phyloP scores from a whole-genome alignment of 2,888 invertebrate species.

The Sminthurinus aureus region DNA sequence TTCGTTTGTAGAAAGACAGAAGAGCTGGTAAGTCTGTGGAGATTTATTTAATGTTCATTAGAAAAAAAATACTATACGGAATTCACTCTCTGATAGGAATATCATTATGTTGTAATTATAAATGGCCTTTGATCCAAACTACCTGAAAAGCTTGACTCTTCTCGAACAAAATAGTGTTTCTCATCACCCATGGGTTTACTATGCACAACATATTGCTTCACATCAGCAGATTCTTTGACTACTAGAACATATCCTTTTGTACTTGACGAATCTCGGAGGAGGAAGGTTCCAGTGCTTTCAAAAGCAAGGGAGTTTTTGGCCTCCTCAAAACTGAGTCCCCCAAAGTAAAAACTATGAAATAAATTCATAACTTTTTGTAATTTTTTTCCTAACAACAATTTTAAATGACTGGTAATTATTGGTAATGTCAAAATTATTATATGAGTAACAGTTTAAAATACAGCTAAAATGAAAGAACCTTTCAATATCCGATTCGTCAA shows the following conservation, averaged over 20 bases:
- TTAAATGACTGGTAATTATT: no score
- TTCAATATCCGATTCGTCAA: constrained; percentile 7
- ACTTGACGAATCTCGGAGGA: constrained; percentile 51
- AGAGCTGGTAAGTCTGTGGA: constrained; percentile 45
- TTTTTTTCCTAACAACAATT: background rate
- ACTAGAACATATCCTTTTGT: constrained; percentile 51
- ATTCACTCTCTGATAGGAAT: no score
- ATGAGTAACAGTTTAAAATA: background rate
- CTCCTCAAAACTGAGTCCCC: background rate
- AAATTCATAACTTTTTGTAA: background rate
- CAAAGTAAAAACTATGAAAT: background rate
- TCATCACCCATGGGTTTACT: constrained; percentile 1
- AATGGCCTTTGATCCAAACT: no score
- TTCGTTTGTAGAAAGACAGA: constrained; percentile 58
- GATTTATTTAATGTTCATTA: no score
- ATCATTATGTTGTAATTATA: no score
- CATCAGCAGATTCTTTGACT: constrained; percentile 51
- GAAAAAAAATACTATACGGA: no score
- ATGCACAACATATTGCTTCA: constrained; percentile 48
- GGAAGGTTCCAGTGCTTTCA: constrained; percentile 52
- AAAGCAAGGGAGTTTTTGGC: background rate
- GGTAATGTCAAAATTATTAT: no score
- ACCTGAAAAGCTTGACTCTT: constrained; percentile 52
- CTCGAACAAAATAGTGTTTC: constrained; percentile 47
- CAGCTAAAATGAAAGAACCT: background rate